Conservation (phyloP, 2,797 vertebrate species). For the Eulemur mongoz region DNA sequence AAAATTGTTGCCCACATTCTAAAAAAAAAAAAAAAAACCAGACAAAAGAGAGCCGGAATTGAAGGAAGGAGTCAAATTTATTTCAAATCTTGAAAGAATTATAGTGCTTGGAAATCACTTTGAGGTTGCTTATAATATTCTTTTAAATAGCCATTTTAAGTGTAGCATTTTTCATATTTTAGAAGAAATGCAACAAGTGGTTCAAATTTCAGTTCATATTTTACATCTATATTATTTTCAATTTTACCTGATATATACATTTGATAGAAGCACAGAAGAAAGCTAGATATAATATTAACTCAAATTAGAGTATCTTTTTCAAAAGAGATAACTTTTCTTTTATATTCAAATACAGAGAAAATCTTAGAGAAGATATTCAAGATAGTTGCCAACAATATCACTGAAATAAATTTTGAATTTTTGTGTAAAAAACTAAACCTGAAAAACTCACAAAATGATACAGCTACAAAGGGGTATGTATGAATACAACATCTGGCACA, state of each 20-base stretch:
- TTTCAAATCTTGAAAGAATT: conserved; percentile 22
- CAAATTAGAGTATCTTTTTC: conserved; percentile 27
- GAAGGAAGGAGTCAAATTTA: conserved; percentile 6
- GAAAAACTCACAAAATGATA: conserved; percentile 14
- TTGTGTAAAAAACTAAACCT: conserved; percentile 82
- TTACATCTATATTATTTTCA: neutral
- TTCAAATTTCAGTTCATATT: conserved; percentile 18
- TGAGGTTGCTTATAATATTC: neutral
- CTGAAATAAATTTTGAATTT: conserved; percentile 75
- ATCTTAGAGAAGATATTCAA: conserved; percentile 81
- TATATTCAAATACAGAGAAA: conserved; percentile 81
- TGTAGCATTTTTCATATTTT: conserved; percentile 34
- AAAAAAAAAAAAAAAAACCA: neutral
- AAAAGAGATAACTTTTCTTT: conserved; percentile 42
- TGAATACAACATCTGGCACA: neutral
- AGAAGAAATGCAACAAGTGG: neutral
- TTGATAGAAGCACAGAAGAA: conserved; percentile 31
- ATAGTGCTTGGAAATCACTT: neutral
- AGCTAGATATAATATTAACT: conserved; percentile 22
- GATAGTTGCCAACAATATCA: conserved; percentile 77
- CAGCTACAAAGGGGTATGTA: conserved; percentile 57
- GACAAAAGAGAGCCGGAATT: neutral
- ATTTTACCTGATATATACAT: conserved; percentile 25
- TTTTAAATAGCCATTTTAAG: conserved; percentile 13
- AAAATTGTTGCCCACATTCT: neutral